Evolutionary conservation across 2,113 vertebrate species (phyloP).

Genomic region (Pipa parva): DNA sequence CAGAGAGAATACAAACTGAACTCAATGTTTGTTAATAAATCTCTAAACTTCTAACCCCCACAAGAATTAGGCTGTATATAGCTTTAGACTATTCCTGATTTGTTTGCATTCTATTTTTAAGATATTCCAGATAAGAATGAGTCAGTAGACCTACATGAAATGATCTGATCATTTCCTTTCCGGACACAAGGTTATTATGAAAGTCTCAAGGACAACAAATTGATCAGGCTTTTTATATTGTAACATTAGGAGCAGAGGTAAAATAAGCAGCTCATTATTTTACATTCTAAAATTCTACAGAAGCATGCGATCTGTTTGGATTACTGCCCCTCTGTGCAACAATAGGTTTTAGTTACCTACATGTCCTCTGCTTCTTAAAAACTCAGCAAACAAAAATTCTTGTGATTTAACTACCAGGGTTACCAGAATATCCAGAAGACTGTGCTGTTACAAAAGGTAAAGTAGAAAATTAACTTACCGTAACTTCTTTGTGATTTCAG

Average conservation of each 20-base stretch:
- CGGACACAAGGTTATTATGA: neutral
- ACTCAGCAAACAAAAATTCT: too few relatives aligned
- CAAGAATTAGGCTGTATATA: too few relatives aligned
- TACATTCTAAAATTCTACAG: neutral
- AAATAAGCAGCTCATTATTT: neutral
- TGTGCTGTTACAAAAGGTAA: neutral
- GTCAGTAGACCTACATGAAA: neutral
- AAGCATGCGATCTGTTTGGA: neutral
- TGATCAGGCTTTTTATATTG: neutral
- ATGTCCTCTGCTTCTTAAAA: neutral
- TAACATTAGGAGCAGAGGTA: neutral
- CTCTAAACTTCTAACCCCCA: too few relatives aligned
- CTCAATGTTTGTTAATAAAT: too few relatives aligned
- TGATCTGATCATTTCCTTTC: neutral
- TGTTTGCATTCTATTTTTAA: too few relatives aligned
- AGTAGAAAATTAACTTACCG: neutral
- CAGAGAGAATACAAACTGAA: too few relatives aligned
- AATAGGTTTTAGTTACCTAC: constrained; percentile 1
- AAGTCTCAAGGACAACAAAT: neutral
- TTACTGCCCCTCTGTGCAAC: neutral
- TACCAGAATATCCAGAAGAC: neutral
- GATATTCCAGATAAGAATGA: neutral
- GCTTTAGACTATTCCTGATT: too few relatives aligned
- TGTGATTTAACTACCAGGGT: neutral
- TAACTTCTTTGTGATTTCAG: neutral